Percentiles rank a stretch among this genome's conserved stretches.
phyloP scores from a whole-genome alignment of 2,888 invertebrate species.

The Leucoma salicis region DNA sequence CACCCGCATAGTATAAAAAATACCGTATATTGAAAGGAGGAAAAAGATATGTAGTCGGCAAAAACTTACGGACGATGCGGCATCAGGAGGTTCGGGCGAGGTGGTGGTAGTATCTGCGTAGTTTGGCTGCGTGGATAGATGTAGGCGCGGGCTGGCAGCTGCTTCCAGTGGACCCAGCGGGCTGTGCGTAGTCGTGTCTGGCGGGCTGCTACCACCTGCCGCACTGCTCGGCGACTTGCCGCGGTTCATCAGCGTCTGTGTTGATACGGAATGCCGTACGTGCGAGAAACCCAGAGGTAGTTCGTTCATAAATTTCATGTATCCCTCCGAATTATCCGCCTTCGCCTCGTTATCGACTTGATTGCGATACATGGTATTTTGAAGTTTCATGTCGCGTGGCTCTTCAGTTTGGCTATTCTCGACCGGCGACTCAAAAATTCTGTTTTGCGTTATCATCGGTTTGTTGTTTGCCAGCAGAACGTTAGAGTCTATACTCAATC shows the following conservation, averaged over 20 bases:
- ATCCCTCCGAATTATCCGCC: conserved; percentile 40
- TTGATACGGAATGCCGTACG: conserved; percentile 87
- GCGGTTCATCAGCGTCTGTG: conserved; percentile 85
- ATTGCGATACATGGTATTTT: conserved; percentile 5
- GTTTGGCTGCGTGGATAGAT: conserved; percentile 41
- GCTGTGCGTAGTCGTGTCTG: conserved; percentile 93
- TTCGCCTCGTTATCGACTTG: conserved; percentile 23
- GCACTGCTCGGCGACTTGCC: conserved; percentile 20
- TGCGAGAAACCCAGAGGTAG: conserved; percentile 30
- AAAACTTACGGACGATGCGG: conserved; percentile 63
- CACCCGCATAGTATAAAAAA: too few relatives aligned
- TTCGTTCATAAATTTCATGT: conserved; percentile 48
- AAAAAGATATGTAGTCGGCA: too few relatives aligned
- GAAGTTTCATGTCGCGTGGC: conserved; percentile 28
- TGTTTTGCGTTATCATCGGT: conserved; percentile 43
- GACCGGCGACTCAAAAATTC: conserved; percentile 38
- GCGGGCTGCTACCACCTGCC: conserved; percentile 71
- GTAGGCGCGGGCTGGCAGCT: conserved; percentile 35
- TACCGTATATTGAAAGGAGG: too few relatives aligned
- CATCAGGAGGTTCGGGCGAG: conserved; percentile 70
- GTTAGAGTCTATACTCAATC: conserved; percentile 83
- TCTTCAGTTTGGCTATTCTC: conserved; percentile 21
- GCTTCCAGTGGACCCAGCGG: conserved; percentile 84
- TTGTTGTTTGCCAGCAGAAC: conserved; percentile 68
- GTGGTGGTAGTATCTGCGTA: conserved; percentile 74